A percentile compares a stretch with the other conserved stretches of the same genome.
phyloP scores from a whole-genome alignment of 2,888 invertebrate genomes.

The Altica lythri region DNA sequence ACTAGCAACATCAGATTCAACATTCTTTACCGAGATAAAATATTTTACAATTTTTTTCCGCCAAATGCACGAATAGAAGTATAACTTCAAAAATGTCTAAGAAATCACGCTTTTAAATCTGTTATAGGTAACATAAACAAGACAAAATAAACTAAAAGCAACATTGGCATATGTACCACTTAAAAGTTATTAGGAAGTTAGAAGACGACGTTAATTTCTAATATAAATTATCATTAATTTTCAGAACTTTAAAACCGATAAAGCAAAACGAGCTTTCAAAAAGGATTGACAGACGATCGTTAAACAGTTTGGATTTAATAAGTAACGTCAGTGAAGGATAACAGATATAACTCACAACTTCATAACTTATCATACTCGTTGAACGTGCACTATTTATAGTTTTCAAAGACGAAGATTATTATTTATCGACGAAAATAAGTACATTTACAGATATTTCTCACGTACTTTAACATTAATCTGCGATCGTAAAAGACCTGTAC shows the following conservation, averaged over 20 bases:
- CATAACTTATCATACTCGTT: constrained; percentile 13
- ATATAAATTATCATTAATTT: too few relatives aligned
- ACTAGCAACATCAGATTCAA: too few relatives aligned
- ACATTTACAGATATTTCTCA: constrained; percentile 13
- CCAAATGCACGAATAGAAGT: too few relatives aligned
- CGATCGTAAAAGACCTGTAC: constrained; percentile 7
- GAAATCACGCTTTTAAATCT: too few relatives aligned
- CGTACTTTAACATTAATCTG: constrained; percentile 8
- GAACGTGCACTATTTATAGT: constrained; percentile 9
- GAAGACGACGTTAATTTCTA: too few relatives aligned
- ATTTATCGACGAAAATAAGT: constrained; percentile 13
- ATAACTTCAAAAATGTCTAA: too few relatives aligned
- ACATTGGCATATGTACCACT: too few relatives aligned
- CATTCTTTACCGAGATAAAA: too few relatives aligned
- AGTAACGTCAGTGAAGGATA: constrained; percentile 13
- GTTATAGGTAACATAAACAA: too few relatives aligned
- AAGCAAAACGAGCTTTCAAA: neutral
- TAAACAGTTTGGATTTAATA: constrained; percentile 15
- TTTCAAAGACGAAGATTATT: constrained; percentile 5
- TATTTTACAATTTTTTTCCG: too few relatives aligned
- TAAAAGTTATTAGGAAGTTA: too few relatives aligned
- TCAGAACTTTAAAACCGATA: neutral
- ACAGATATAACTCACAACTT: constrained; percentile 14
- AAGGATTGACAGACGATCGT: constrained; percentile 1
- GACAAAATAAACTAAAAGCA: too few relatives aligned